Evolutionary conservation across 2,113 vertebrate species (phyloP).

Genomic region (Pelobates fuscus): DNA sequence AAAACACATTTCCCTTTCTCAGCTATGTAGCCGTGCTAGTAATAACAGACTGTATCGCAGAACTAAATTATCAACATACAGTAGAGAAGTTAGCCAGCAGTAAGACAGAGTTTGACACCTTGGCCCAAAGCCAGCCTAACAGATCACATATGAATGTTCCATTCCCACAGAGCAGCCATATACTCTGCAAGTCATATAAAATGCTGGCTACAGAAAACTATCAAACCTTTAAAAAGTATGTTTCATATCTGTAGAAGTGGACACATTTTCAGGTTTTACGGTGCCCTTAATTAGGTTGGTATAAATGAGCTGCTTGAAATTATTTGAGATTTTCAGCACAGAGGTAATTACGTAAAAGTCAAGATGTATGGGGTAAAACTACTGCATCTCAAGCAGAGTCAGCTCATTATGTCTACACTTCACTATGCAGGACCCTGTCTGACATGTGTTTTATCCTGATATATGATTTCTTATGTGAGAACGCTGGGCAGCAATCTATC

Average conservation of each 20-base stretch:
- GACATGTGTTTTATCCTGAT: conserved; percentile 48
- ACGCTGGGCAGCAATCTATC: conserved; percentile 35
- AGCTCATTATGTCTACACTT: conserved; percentile 40
- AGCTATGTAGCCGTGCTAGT: conserved; percentile 43
- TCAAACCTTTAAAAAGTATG: conserved; percentile 34
- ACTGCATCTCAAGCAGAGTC: conserved; percentile 45
- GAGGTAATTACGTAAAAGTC: conserved; percentile 55
- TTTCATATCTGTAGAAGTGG: conserved; percentile 3
- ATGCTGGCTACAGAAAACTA: conserved; percentile 37
- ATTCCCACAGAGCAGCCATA: conserved; percentile 45
- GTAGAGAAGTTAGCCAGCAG: conserved; percentile 55
- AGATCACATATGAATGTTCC: conserved; percentile 39
- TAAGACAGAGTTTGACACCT: conserved; percentile 52
- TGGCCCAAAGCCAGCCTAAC: conserved; percentile 47
- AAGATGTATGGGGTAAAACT: conserved; percentile 30
- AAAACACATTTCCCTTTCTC: conserved; percentile 38
- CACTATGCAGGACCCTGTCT: conserved; percentile 26
- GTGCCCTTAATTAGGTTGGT: conserved; percentile 50
- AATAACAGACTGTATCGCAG: conserved; percentile 47
- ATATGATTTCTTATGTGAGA: conserved; percentile 38
- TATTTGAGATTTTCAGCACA: conserved; percentile 51
- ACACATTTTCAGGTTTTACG: conserved; percentile 37
- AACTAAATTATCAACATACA: conserved; percentile 54
- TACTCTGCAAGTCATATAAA: conserved; percentile 44
- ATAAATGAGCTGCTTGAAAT: conserved; percentile 53